A percentile compares a stretch with the other conserved stretches of the same genome.
Evolutionary conservation across 2,113 vertebrate genomes (phyloP).

Genomic region (Speoplatyrhinus poulsoni): DNA sequence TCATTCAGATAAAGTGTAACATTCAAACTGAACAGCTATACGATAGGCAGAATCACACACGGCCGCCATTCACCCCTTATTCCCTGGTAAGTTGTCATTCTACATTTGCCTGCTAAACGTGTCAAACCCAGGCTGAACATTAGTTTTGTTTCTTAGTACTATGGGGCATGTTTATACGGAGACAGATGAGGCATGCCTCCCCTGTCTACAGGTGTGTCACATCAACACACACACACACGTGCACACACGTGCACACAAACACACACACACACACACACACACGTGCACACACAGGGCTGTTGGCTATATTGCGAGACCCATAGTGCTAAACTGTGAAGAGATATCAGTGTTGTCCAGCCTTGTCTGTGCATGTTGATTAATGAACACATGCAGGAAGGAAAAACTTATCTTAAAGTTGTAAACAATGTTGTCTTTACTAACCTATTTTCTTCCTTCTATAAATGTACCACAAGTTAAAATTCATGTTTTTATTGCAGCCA

Average conservation of each 20-base stretch:
- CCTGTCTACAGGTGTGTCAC: conserved; percentile 52
- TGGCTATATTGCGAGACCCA: conserved; percentile 37
- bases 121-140: conserved; percentile 17
- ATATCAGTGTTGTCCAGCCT: conserved; percentile 46
- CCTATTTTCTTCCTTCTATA: conserved; percentile 24
- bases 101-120: background rate
- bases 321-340: conserved; percentile 9
- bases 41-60: background rate
- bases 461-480: conserved; percentile 13
- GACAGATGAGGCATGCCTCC: conserved; percentile 53
- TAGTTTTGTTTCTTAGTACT: conserved; percentile 13
- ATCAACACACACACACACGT: conserved; percentile 35
- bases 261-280: conserved; percentile 14
- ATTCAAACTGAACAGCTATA: background rate
- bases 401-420: conserved; percentile 37
- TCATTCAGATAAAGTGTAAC: background rate
- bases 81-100: too few species aligned
- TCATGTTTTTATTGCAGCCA: background rate
- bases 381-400: conserved; percentile 48
- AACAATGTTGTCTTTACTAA: conserved; percentile 36
- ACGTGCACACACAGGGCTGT: conserved; percentile 3
- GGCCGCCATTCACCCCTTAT: background rate
- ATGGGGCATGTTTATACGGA: conserved; percentile 37
- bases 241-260: conserved; percentile 3
- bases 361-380: conserved; percentile 58